Percentiles rank a stretch among this genome's conserved stretches.
phyloP scores from a whole-genome alignment of 1,140 invertebrate species.

The Popillia japonica region DNA sequence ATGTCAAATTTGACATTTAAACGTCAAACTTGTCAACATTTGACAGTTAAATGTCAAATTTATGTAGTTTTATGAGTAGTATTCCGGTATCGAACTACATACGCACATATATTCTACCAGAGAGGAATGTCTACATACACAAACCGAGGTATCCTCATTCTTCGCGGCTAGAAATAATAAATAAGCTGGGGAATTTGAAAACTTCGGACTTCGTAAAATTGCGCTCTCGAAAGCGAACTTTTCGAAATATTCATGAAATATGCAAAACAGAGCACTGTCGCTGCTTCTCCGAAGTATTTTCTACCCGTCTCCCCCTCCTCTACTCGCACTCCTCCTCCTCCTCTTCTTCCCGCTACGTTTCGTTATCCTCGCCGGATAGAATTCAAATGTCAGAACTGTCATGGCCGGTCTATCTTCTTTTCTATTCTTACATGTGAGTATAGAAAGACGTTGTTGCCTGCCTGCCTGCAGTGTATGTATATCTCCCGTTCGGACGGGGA shows the following conservation, averaged over 20 bases:
- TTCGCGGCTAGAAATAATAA: conserved; percentile 2
- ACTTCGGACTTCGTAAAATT: conserved; percentile 7
- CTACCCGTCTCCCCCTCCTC: not conserved
- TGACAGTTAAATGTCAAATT: no score
- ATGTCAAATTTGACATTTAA: no score
- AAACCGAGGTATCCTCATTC: not conserved
- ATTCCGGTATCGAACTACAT: no score
- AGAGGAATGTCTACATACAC: no score
- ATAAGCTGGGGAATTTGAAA: conserved; percentile 7
- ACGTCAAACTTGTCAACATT: no score
- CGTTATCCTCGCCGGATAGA: conserved; percentile 8
- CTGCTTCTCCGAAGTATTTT: conserved; percentile 2
- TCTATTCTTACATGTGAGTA: conserved; percentile 27
- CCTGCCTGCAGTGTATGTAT: conserved; percentile 8
- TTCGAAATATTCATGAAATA: conserved; percentile 31
- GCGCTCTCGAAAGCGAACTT: conserved; percentile 22
- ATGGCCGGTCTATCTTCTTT: conserved; percentile 12
- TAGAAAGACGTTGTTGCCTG: no score
- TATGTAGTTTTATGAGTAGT: no score
- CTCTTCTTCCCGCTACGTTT: not conserved
- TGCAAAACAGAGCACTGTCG: not conserved
- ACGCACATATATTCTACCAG: no score
- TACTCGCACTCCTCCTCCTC: not conserved
- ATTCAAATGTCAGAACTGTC: conserved; percentile 33
- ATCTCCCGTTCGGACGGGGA: not conserved